Conservation (phyloP, 2,888 invertebrate species). For the Cephus nigrinus region DNA sequence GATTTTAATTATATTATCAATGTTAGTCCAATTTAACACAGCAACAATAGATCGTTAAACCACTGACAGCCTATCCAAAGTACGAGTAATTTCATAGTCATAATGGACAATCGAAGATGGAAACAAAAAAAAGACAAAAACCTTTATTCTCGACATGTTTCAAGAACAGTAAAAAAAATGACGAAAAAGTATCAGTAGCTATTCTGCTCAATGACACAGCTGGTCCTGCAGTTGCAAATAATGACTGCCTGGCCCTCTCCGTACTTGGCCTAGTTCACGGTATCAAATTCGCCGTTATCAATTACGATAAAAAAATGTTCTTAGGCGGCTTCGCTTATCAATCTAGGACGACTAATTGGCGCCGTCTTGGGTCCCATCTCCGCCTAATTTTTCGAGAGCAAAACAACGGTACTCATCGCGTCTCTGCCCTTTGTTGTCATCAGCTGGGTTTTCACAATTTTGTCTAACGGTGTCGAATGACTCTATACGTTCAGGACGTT, state of each 20-base stretch:
- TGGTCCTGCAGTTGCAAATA: constrained; percentile 39
- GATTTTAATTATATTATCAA: no score
- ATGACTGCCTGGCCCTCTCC: constrained; percentile 51
- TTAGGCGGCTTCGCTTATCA: constrained; percentile 51
- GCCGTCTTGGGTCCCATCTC: constrained; percentile 36
- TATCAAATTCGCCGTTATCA: constrained; percentile 32
- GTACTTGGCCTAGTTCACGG: constrained; percentile 38
- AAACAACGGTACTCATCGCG: constrained; percentile 38
- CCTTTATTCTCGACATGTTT: background rate
- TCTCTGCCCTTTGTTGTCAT: constrained; percentile 32
- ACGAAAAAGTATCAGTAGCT: no score
- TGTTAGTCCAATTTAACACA: no score
- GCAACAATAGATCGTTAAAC: no score
- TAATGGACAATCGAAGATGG: constrained; percentile 27
- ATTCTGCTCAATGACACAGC: constrained; percentile 34
- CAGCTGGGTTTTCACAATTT: constrained; percentile 40
- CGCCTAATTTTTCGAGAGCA: constrained; percentile 43
- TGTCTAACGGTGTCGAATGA: constrained; percentile 36
- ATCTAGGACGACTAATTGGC: constrained; percentile 45
- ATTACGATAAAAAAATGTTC: constrained; percentile 43
- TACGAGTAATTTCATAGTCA: constrained; percentile 19
- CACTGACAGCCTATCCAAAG: background rate
- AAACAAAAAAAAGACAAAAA: constrained; percentile 6
- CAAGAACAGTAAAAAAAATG: background rate
- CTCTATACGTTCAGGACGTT: constrained; percentile 36